Conservation (phyloP, 2,888 invertebrate genomes). For the Labia minor region DNA sequence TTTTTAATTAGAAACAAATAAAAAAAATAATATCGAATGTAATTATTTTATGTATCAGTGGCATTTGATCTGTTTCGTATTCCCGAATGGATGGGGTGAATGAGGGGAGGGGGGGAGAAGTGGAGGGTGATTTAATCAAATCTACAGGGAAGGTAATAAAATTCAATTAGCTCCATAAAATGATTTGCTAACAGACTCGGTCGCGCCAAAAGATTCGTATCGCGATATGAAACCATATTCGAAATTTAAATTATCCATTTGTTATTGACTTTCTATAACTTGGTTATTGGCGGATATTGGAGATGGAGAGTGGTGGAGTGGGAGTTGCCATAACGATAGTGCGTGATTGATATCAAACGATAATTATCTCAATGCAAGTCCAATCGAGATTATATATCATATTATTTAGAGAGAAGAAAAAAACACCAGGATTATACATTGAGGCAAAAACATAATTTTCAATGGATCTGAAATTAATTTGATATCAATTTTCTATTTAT, state of each 20-base stretch:
- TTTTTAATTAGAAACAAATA: background rate
- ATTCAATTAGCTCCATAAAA: conserved; percentile 8
- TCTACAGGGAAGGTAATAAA: background rate
- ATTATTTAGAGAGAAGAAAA: too few species aligned
- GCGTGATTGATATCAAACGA: background rate
- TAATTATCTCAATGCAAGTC: background rate
- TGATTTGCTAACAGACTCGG: conserved; percentile 2
- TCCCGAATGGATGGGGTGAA: too few species aligned
- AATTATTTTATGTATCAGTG: background rate
- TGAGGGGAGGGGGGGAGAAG: too few species aligned
- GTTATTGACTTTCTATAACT: conserved; percentile 7
- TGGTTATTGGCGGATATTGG: background rate
- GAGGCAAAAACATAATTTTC: too few species aligned
- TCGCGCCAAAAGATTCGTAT: background rate
- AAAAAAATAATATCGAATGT: background rate
- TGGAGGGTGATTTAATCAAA: too few species aligned
- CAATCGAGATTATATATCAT: too few species aligned
- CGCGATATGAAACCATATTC: background rate
- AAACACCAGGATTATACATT: too few species aligned
- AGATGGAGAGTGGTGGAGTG: too few species aligned
- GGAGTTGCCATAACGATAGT: background rate
- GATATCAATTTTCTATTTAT: too few species aligned
- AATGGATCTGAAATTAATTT: too few species aligned
- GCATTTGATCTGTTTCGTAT: background rate
- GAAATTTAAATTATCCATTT: background rate